These are phyloP conservation scores for Bungarus multicinctus DNA, from an alignment of 2,113 vertebrate genomes.

Conservation along the genomic window DNA sequence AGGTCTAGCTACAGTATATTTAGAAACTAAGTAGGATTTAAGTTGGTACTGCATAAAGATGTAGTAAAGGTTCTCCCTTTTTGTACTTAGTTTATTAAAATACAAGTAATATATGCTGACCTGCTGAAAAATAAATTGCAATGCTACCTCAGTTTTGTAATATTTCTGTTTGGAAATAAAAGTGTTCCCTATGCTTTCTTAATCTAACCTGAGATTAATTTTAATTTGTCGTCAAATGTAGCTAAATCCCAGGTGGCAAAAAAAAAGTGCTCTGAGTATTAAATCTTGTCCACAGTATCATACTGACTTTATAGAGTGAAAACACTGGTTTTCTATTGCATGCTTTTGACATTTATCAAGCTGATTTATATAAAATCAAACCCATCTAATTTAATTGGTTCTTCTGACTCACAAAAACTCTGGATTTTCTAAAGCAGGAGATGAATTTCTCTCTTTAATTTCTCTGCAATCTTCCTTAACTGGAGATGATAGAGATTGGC, in stretches of 20 bases:
- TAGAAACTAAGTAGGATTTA: background rate
- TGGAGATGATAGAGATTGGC: background rate
- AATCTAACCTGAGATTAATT: background rate
- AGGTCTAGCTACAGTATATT: background rate
- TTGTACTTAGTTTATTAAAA: constrained; percentile 3
- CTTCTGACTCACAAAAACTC: background rate
- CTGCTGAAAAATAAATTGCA: constrained; percentile 17
- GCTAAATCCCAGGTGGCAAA: background rate
- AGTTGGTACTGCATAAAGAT: background rate
- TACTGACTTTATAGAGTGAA: background rate
- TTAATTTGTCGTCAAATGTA: background rate
- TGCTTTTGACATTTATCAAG: background rate
- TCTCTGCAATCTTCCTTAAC: background rate
- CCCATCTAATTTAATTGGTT: background rate
- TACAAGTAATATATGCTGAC: background rate
- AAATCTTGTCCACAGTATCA: background rate
- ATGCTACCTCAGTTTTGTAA: background rate
- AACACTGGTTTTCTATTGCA: background rate
- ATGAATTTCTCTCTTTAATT: background rate
- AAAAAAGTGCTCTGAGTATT: background rate
- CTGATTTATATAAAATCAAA: background rate
- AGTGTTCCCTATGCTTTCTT: background rate
- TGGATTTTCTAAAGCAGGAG: background rate
- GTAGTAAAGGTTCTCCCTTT: background rate
- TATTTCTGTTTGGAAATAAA: constrained; percentile 12